Conservation (phyloP, 2,888 invertebrate species). For the Apotomis capreana region DNA sequence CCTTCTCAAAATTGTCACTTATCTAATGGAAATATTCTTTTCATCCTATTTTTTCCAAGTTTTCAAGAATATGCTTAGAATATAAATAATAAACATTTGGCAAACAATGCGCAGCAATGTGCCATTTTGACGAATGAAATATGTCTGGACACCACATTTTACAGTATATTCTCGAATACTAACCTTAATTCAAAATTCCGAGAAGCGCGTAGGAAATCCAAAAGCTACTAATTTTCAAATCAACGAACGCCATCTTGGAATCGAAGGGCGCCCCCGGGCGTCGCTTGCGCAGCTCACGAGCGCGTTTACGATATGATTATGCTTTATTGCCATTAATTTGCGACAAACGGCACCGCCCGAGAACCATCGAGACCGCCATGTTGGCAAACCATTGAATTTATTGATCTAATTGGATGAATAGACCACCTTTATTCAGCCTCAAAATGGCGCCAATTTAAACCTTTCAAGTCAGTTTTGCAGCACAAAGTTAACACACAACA, state of each 20-base stretch:
- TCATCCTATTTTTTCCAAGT: too few relatives aligned
- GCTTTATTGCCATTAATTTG: slow-evolving; percentile 81
- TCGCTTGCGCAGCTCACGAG: slow-evolving; percentile 54
- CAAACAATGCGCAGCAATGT: too few relatives aligned
- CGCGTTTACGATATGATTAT: slow-evolving; percentile 77
- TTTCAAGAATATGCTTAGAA: too few relatives aligned
- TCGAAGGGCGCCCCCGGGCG: slow-evolving; percentile 64
- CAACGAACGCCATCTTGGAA: slow-evolving; percentile 63
- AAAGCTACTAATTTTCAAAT: slow-evolving; percentile 56
- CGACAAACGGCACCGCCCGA: slow-evolving; percentile 78
- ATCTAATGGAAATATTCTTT: too few relatives aligned
- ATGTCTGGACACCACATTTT: too few relatives aligned
- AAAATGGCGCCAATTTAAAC: slow-evolving; percentile 45
- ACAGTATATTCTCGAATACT: too few relatives aligned
- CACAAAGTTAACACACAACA: slow-evolving; percentile 31
- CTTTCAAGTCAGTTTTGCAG: slow-evolving; percentile 53
- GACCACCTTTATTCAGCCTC: slow-evolving; percentile 40
- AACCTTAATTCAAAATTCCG: not conserved
- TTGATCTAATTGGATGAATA: slow-evolving; percentile 52
- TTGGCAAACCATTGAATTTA: slow-evolving; percentile 64
- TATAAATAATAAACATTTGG: too few relatives aligned
- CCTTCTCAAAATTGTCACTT: too few relatives aligned
- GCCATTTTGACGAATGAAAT: too few relatives aligned
- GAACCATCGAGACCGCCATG: slow-evolving; percentile 64
- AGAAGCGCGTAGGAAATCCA: slow-evolving; percentile 16